Percentiles rank a stretch among this genome's conserved stretches.
Conservation (phyloP, 2,797 vertebrate species). For the Liasis olivaceus region DNA sequence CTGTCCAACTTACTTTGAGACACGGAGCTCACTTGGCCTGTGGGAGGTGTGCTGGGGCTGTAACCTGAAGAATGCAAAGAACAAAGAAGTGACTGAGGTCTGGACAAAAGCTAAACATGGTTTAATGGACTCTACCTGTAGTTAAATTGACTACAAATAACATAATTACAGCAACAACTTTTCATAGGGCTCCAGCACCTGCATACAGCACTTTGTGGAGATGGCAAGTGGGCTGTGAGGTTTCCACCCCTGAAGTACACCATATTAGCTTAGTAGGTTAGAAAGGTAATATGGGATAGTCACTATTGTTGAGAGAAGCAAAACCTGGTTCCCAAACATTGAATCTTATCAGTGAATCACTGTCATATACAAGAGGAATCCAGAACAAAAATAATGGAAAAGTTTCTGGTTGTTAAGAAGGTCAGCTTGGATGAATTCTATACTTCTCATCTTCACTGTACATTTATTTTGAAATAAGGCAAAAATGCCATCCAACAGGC, state of each 20-base stretch:
- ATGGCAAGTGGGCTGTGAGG: not conserved
- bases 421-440: not conserved
- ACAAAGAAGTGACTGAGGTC: not conserved
- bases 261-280: not conserved
- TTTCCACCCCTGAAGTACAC: not conserved
- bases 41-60: not conserved
- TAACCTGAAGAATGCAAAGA: not conserved
- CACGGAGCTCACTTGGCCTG: not conserved
- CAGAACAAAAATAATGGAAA: not conserved
- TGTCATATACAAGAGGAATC: not conserved
- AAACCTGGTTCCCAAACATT: not conserved
- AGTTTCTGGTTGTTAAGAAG: not conserved
- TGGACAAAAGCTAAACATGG: not conserved
- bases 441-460: not conserved
- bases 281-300: not conserved
- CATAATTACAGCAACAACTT: not conserved
- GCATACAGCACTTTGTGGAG: not conserved
- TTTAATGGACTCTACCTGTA: not conserved
- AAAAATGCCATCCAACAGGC: not conserved
- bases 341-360: not conserved
- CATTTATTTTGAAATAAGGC: not conserved
- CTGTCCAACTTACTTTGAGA: not conserved
- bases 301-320: not conserved
- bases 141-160: not conserved
- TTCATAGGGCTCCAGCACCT: not conserved